Evolutionary conservation across 2,888 invertebrate species (phyloP).

Genomic region (Megamerina dolium): DNA sequence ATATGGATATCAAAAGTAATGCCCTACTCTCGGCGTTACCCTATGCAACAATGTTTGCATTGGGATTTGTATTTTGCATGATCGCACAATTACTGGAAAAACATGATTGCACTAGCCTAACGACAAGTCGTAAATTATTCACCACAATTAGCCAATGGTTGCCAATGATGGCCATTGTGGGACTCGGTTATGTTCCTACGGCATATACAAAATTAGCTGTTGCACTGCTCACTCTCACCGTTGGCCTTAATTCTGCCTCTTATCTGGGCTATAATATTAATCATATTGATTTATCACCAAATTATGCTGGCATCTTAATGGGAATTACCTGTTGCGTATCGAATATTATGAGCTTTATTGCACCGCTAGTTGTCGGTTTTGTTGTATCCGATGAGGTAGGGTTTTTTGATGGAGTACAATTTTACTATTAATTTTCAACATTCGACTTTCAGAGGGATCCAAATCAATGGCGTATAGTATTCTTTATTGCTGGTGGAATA

Average conservation of each 20-base stretch:
- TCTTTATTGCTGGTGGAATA: constrained; percentile 51
- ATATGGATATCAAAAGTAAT: constrained; percentile 66
- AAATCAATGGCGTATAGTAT: constrained; percentile 51
- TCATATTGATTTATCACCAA: constrained; percentile 79
- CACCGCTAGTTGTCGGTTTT: constrained; percentile 67
- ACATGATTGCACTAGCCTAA: constrained; percentile 25
- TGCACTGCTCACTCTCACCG: constrained; percentile 61
- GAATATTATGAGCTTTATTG: constrained; percentile 71
- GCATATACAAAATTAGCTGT: constrained; percentile 54
- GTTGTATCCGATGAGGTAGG: constrained; percentile 65
- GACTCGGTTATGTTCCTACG: constrained; percentile 53
- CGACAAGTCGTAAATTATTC: constrained; percentile 51
- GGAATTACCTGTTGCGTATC: constrained; percentile 72
- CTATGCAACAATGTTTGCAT: constrained; percentile 65
- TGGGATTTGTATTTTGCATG: constrained; percentile 58
- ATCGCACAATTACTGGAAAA: constrained; percentile 4
- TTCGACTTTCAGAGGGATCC: constrained; percentile 1
- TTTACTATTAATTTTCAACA: too few relatives aligned
- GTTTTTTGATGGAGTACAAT: too few relatives aligned
- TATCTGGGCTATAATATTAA: constrained; percentile 75
- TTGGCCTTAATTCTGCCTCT: constrained; percentile 68
- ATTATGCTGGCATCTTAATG: constrained; percentile 78
- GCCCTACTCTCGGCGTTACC: constrained; percentile 65
- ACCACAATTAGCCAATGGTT: constrained; percentile 59
- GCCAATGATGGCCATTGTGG: constrained; percentile 63